Conservation (phyloP, 2,797 vertebrate species). For the Podarcis lilfordi region DNA sequence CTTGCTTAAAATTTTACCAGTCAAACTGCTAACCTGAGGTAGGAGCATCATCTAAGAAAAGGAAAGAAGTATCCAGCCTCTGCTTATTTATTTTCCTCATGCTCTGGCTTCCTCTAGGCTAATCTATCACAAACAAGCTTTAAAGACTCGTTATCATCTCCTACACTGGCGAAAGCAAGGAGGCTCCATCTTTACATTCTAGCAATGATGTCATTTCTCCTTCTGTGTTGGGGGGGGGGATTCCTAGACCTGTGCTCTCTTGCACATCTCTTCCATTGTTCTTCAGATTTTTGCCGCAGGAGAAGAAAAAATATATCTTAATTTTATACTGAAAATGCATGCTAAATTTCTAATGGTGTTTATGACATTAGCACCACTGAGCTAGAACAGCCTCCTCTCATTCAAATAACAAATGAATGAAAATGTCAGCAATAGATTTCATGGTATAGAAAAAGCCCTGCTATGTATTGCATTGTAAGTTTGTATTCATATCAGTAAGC, state of each 20-base stretch:
- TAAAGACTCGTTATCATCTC: not conserved
- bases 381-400: not conserved
- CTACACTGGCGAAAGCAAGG: not conserved
- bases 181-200: not conserved
- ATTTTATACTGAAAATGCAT: not conserved
- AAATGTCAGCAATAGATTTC: not conserved
- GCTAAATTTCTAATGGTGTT: not conserved
- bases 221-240: not conserved
- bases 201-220: not conserved
- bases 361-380: not conserved
- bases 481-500: not conserved
- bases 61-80: not conserved
- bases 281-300: not conserved
- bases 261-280: not conserved
- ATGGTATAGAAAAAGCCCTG: not conserved
- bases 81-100: not conserved
- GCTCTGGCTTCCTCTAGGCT: not conserved
- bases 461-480: not conserved
- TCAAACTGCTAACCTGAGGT: not conserved
- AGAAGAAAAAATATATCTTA: not conserved
- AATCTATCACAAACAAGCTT: too few species aligned
- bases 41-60: not conserved
- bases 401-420: not conserved
- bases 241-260: too few species aligned
- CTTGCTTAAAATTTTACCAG: too few species aligned